phyloP scores from a whole-genome alignment of 2,113 vertebrate species.

The Phylloscopus whistleri region DNA sequence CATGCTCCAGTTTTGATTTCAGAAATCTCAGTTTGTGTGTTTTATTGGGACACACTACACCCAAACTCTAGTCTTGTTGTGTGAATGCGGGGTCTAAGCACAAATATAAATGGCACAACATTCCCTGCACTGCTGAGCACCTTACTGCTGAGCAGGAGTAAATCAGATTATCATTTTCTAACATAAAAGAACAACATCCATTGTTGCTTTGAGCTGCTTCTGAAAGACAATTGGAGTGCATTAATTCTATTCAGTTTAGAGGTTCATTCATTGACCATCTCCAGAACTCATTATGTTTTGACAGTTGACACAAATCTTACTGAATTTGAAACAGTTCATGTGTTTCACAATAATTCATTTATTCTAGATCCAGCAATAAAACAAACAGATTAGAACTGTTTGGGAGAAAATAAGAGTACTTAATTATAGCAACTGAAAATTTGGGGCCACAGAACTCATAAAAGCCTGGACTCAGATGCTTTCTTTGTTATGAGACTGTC shows the following conservation, averaged over 20 bases:
- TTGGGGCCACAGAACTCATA: background rate
- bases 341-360: conserved; percentile 56
- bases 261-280: conserved; percentile 21
- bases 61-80: background rate
- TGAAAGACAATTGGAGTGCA: conserved; percentile 56
- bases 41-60: background rate
- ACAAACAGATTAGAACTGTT: conserved; percentile 51
- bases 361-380: conserved; percentile 55
- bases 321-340: conserved; percentile 61
- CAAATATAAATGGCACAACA: background rate
- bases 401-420: conserved; percentile 9
- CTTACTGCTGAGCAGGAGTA: background rate
- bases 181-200: conserved; percentile 42
- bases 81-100: background rate
- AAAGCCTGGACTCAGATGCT: background rate
- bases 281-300: conserved; percentile 35
- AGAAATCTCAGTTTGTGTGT: background rate
- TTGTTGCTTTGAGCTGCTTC: conserved; percentile 28
- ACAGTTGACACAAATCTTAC: conserved; percentile 50
- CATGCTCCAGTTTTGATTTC: background rate
- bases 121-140: background rate
- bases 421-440: conserved; percentile 1
- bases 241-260: conserved; percentile 38
- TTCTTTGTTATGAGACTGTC: background rate
- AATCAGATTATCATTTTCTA: conserved; percentile 27